Conservation (phyloP, 2,113 vertebrate genomes). For the Vulpes ferrilata region DNA sequence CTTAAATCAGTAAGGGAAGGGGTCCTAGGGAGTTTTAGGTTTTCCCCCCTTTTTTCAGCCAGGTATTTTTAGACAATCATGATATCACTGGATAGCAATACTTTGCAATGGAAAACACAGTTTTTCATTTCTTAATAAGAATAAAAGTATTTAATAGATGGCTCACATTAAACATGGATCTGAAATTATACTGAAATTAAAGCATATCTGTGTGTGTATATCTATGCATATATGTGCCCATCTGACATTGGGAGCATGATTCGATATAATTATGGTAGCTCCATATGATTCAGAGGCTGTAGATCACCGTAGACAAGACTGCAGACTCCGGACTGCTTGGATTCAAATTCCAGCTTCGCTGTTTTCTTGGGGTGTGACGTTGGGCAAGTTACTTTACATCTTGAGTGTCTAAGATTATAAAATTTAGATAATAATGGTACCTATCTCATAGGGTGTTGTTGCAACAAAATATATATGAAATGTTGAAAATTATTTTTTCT, state of each 20-base stretch:
- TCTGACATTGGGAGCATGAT: background rate
- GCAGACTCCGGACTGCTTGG: background rate
- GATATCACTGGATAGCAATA: conserved; percentile 19
- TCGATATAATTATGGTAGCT: background rate
- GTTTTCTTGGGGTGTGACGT: background rate
- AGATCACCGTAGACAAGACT: background rate
- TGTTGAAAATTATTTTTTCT: background rate
- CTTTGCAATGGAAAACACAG: conserved; percentile 3
- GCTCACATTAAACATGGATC: background rate
- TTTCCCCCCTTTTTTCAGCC: background rate
- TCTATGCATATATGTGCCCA: too few relatives aligned
- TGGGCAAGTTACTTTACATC: background rate
- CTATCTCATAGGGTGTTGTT: background rate
- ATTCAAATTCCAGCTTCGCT: background rate
- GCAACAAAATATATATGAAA: background rate
- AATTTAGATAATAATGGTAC: background rate
- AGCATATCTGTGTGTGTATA: background rate
- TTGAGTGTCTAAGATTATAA: background rate
- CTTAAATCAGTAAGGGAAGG: conserved; percentile 16
- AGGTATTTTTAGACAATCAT: conserved; percentile 53
- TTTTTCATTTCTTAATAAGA: conserved; percentile 38
- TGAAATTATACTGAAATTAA: background rate
- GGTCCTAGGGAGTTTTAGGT: conserved; percentile 17
- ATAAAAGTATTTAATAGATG: conserved; percentile 28
- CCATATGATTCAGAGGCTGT: background rate